phyloP scores from a whole-genome alignment of 2,113 vertebrate species.

The Campylorhamphus procurvoides region DNA sequence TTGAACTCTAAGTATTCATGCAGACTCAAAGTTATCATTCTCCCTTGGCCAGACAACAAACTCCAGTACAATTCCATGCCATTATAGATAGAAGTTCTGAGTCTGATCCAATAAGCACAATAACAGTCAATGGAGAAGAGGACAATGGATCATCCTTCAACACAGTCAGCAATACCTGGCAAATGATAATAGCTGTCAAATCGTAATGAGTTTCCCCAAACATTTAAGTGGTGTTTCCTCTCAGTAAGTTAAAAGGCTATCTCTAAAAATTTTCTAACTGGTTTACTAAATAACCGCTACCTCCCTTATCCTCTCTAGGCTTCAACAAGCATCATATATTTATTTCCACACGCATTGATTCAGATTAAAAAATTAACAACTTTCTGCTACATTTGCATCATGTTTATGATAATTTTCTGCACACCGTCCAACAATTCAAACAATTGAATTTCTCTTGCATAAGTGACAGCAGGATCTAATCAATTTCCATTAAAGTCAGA shows the following conservation, averaged over 20 bases:
- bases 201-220: background rate
- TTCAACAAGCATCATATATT: background rate
- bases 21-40: background rate
- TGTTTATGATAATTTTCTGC: conserved; percentile 32
- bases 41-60: background rate
- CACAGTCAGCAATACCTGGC: background rate
- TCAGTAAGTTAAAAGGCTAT: background rate
- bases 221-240: background rate
- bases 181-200: background rate
- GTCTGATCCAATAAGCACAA: background rate
- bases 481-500: conserved; percentile 50
- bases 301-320: background rate
- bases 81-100: background rate
- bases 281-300: background rate
- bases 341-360: background rate
- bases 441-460: conserved; percentile 35
- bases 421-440: background rate
- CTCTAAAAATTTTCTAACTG: background rate
- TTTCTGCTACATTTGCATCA: conserved; percentile 1
- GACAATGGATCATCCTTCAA: background rate
- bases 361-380: background rate
- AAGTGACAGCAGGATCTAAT: conserved; percentile 25
- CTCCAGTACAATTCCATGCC: background rate
- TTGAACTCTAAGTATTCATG: background rate
- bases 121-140: background rate